Percentiles rank a stretch among this genome's conserved stretches.
phyloP scores from a whole-genome alignment of 2,888 invertebrate genomes.

The Acanthopleura granulata region DNA sequence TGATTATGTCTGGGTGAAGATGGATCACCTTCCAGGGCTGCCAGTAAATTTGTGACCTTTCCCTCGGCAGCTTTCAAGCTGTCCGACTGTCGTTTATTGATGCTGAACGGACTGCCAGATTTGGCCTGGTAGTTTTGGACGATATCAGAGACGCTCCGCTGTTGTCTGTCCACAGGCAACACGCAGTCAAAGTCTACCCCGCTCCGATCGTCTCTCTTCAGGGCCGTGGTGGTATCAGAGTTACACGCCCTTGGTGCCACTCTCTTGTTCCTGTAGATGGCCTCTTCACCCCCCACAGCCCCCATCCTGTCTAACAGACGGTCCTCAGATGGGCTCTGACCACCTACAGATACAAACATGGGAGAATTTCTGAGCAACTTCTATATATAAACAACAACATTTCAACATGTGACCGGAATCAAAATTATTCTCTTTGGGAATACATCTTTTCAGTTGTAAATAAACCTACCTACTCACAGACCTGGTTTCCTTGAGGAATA shows the following conservation, averaged over 20 bases:
- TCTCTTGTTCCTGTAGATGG: neutral
- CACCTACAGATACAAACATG: conserved; percentile 30
- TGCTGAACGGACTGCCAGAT: neutral
- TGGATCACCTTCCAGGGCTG: conserved; percentile 5
- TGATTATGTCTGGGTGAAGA: neutral
- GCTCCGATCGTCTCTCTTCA: neutral
- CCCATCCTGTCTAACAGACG: conserved; percentile 23
- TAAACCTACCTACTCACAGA: no score
- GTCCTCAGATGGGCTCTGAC: conserved; percentile 40
- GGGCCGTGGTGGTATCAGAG: neutral
- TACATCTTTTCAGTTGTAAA: no score
- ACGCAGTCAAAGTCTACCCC: neutral
- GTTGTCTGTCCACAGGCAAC: neutral
- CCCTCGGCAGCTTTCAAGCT: conserved; percentile 28
- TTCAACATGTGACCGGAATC: no score
- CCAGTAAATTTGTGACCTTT: conserved; percentile 21
- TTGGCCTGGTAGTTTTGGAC: neutral
- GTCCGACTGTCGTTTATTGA: conserved; percentile 23
- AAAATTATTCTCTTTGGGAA: no score
- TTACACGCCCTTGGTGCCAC: neutral
- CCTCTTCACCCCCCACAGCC: conserved; percentile 1
- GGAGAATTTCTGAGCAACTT: no score
- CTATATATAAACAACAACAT: no score
- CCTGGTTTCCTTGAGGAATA: no score
- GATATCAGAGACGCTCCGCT: conserved; percentile 21